phyloP scores from a whole-genome alignment of 2,113 vertebrate genomes.

The Gobio gobio region DNA sequence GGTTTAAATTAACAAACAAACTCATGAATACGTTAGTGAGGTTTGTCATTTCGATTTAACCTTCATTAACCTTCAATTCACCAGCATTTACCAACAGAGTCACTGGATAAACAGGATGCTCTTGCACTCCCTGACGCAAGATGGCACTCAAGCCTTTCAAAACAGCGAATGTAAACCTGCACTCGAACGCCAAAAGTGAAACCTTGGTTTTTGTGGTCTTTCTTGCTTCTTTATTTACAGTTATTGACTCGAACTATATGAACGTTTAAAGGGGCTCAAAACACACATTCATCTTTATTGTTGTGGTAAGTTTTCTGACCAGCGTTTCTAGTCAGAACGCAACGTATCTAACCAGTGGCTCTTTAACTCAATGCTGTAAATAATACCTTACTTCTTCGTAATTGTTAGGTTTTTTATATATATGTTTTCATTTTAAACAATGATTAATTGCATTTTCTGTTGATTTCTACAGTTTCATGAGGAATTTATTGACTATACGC shows the following conservation, averaged over 20 bases:
- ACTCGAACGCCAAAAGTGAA: neutral
- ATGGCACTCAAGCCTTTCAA: neutral
- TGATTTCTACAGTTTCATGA: neutral
- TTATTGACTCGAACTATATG: neutral
- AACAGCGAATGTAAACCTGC: neutral
- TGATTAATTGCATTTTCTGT: neutral
- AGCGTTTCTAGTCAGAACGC: no score
- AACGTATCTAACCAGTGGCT: neutral
- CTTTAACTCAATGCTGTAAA: neutral
- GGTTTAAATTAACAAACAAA: neutral
- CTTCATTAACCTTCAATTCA: neutral
- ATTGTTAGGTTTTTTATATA: neutral
- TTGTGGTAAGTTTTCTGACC: conserved; percentile 6
- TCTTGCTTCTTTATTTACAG: neutral
- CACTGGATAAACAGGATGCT: neutral
- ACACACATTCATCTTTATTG: neutral
- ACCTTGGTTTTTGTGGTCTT: neutral
- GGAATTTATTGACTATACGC: neutral
- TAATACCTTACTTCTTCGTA: neutral
- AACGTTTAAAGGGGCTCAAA: neutral
- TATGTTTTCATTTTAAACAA: neutral
- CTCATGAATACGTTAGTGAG: neutral
- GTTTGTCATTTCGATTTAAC: neutral
- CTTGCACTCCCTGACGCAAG: neutral
- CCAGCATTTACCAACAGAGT: neutral